Conservation (phyloP, 2,888 invertebrate species). For the Thymelicus lineola region DNA sequence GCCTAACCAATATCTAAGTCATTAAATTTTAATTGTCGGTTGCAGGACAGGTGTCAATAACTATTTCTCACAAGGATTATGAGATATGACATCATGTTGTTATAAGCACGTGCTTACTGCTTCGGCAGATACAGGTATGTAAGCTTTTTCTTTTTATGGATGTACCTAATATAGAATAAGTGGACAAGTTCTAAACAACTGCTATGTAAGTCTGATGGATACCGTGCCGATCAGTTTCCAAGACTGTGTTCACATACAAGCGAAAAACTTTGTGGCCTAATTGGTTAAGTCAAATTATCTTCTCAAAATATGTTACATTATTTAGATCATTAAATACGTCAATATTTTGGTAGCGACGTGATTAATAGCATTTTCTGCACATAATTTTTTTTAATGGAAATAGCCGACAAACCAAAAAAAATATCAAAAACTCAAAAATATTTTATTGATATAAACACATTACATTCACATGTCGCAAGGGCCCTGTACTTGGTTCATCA, state of each 20-base stretch:
- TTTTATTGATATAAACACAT: no score
- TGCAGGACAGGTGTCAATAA: background rate
- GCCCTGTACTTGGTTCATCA: no score
- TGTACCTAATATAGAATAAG: slow-evolving; percentile 25
- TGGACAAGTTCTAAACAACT: slow-evolving; percentile 29
- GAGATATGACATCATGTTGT: slow-evolving; percentile 24
- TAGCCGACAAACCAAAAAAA: no score
- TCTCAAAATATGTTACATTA: no score
- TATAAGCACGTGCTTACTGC: slow-evolving; percentile 16
- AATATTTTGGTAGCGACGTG: no score
- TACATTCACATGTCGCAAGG: no score
- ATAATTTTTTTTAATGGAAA: no score
- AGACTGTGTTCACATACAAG: slow-evolving; percentile 9
- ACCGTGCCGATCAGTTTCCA: slow-evolving; percentile 24
- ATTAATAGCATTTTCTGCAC: no score
- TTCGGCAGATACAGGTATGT: slow-evolving; percentile 15
- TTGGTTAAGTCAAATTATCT: no score
- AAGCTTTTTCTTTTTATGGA: slow-evolving; percentile 32
- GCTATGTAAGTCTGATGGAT: slow-evolving; percentile 30
- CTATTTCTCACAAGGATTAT: background rate
- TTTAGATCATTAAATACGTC: no score
- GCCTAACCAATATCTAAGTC: background rate
- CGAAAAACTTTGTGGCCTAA: background rate
- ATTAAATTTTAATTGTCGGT: background rate
- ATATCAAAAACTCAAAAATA: no score